A percentile compares a stretch with the other conserved stretches of the same genome.
Conservation (phyloP, 2,888 invertebrate genomes). For the Hydrotaea diabolus region DNA sequence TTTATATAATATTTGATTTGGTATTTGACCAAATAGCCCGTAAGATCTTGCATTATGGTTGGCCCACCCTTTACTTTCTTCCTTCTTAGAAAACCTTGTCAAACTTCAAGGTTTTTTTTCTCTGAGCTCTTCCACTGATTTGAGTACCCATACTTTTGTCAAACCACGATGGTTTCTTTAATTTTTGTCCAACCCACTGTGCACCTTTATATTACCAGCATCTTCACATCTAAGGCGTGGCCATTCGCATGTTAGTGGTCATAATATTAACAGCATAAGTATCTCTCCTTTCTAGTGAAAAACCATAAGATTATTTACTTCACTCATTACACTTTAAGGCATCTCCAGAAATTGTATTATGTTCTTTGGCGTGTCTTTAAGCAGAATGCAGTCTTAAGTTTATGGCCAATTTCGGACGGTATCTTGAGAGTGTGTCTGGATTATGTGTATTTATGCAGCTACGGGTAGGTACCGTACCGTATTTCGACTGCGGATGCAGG, state of each 20-base stretch:
- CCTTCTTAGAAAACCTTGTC: too few relatives aligned
- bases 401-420: conserved; percentile 57
- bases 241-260: conserved; percentile 11
- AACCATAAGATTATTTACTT: conserved; percentile 35
- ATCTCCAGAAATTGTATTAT: conserved; percentile 41
- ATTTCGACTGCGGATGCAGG: conserved; percentile 56
- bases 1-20: too few relatives aligned
- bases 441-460: conserved; percentile 14
- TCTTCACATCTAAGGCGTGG: neutral
- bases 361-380: conserved; percentile 42
- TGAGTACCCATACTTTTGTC: too few relatives aligned
- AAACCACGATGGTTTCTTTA: neutral
- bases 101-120: too few relatives aligned
- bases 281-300: conserved; percentile 32
- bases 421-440: conserved; percentile 36
- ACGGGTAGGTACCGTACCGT: neutral
- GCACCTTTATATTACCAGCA: neutral
- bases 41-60: too few relatives aligned
- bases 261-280: conserved; percentile 27
- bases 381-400: conserved; percentile 58
- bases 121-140: too few relatives aligned
- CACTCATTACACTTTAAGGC: conserved; percentile 50
- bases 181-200: neutral
- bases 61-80: too few relatives aligned
- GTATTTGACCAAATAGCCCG: too few relatives aligned